Evolutionary conservation across 2,888 invertebrate genomes (phyloP), one percentile per base, ranked within the genome.

Genomic region (Thecocarcelia acutangulata): DNA sequence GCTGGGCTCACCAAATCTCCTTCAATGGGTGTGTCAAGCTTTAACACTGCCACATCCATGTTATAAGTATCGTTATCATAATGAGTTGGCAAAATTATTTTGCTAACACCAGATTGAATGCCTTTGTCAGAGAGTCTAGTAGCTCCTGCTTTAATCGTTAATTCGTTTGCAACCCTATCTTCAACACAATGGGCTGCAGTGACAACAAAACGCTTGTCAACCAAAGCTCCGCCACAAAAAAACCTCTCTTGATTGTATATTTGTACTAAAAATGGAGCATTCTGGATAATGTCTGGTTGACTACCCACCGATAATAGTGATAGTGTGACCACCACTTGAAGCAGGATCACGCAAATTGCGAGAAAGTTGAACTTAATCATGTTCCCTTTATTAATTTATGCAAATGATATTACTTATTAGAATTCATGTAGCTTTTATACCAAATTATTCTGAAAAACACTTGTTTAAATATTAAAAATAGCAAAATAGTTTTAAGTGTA

Each of bases 61-160:
- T 46, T 9, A 1, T 3, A 3, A n/a, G 42, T 42, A 3, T 42
- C 5, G n/a, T 3, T 2, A 3, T 13, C 3, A n/a, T n/a, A 42
- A 3, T 9, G 3, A 0, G 12, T 42, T n/a, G 3, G n/a, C 13
- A 13, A 3, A 13, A 13, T 3, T 3, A 42, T 46, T 15, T 15
- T 15, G 15, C 6, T 15, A 46, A 46, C 46, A 46, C 17, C 17
- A 15, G 17, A 46, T 46, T 8, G 3, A 11, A 46, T 17, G 9
- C 46, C 46, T n/a, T n/a, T n/a, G n/a, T n/a, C n/a, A n/a, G n/a
- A n/a, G n/a, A 50, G 21, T 9, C 63, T 59, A 13, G 21, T 24
- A 59, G 19, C 50, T 8, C 12, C 21, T 12, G 12, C 21, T 50
- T 50, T 50, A 3, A 50, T 12, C 1, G 21, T 19, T n/a, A 50